Evolutionary conservation across 2,888 invertebrate species (phyloP).

Genomic region (Rhagonycha fulva): DNA sequence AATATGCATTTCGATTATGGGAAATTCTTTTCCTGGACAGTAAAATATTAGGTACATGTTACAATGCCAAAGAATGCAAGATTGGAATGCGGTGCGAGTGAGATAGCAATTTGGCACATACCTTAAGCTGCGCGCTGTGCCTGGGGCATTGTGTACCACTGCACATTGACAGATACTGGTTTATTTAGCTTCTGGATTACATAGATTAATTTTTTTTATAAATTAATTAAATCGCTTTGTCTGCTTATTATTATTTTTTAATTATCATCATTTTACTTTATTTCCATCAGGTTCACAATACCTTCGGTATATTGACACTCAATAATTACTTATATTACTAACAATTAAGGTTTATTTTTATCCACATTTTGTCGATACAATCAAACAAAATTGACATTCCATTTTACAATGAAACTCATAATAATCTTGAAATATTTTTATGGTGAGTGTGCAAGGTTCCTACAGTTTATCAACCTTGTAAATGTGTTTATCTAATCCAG

Average conservation of each 20-base stretch:
- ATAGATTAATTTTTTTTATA: background rate
- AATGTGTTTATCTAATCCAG: background rate
- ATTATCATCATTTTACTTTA: background rate
- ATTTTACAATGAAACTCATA: conserved; percentile 3
- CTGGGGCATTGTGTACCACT: conserved; percentile 41
- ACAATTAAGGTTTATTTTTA: background rate
- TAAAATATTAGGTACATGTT: conserved; percentile 32
- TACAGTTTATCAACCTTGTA: conserved; percentile 9
- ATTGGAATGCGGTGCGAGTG: conserved; percentile 49
- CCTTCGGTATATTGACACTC: background rate
- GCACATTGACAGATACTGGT: conserved; percentile 40
- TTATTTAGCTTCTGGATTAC: conserved; percentile 15
- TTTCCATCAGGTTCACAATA: background rate
- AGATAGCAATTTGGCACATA: conserved; percentile 54
- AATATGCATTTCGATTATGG: conserved; percentile 23
- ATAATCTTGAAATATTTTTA: conserved; percentile 9
- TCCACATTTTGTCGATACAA: background rate
- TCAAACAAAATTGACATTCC: background rate
- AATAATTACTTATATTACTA: background rate
- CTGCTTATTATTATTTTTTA: background rate
- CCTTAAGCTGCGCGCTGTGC: conserved; percentile 42
- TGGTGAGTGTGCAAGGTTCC: conserved; percentile 9
- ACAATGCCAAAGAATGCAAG: conserved; percentile 48
- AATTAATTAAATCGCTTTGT: background rate
- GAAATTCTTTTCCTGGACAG: conserved; percentile 17